Evolutionary conservation across 1,140 invertebrate genomes (phyloP).

Genomic region (Leptinotarsa defecta): DNA sequence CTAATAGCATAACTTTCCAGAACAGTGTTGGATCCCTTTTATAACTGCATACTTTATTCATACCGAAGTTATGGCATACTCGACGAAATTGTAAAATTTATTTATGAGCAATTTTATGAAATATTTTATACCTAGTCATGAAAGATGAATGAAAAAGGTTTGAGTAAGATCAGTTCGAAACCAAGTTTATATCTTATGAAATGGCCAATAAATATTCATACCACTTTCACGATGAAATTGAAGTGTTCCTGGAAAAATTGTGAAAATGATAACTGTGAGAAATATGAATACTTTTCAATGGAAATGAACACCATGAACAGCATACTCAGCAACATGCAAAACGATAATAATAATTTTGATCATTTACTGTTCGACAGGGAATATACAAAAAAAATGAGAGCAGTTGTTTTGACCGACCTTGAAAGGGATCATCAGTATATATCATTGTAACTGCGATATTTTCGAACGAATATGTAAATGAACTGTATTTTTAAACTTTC

Average conservation of each 20-base stretch:
- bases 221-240: background rate
- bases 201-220: slow-evolving; percentile 20
- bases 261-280: background rate
- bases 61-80: slow-evolving; percentile 45
- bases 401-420: too few relatives aligned
- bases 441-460: too few relatives aligned
- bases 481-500: too few relatives aligned
- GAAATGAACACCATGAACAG: too few relatives aligned
- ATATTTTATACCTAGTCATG: slow-evolving; percentile 43
- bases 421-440: too few relatives aligned
- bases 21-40: slow-evolving; percentile 32
- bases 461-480: too few relatives aligned
- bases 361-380: too few relatives aligned
- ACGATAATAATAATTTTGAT: too few relatives aligned
- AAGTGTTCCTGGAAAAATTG: background rate
- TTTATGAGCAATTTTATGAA: slow-evolving; percentile 49
- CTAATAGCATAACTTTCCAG: too few relatives aligned
- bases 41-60: slow-evolving; percentile 51
- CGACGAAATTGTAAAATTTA: slow-evolving; percentile 54
- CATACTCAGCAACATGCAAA: too few relatives aligned
- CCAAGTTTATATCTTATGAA: slow-evolving; percentile 16
- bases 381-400: too few relatives aligned
- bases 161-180: slow-evolving; percentile 14
- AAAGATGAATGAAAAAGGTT: slow-evolving; percentile 4
- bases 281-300: background rate